Percentiles rank a stretch among this genome's conserved stretches.
These are phyloP conservation scores for Ciconia boyciana DNA, from an alignment of 2,113 vertebrate species.

Conservation along the genomic window DNA sequence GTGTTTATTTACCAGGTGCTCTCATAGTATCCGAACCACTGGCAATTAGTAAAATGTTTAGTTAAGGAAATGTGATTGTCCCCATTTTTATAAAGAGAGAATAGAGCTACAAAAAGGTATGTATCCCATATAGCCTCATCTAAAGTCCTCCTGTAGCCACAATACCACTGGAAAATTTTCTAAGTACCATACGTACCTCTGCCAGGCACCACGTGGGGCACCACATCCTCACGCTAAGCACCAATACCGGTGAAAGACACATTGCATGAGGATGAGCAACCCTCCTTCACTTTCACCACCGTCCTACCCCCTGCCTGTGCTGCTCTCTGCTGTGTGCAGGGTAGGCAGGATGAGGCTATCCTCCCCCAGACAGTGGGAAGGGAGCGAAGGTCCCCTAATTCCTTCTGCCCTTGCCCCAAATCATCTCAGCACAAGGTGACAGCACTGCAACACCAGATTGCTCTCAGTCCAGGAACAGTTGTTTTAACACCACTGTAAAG, in stretches of 20 bases:
- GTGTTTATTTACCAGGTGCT: not conserved
- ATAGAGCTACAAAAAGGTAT: not conserved
- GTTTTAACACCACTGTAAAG: not conserved
- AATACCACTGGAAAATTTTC: not conserved
- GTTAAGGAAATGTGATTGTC: not conserved
- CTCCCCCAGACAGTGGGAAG: not conserved
- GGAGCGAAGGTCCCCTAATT: not conserved
- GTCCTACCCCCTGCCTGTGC: not conserved
- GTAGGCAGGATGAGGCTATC: not conserved
- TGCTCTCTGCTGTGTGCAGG: not conserved
- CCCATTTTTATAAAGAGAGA: not conserved
- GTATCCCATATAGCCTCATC: not conserved
- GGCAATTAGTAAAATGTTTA: not conserved
- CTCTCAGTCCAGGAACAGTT: not conserved
- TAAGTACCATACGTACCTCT: not conserved
- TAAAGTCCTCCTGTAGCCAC: not conserved
- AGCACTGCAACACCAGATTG: not conserved
- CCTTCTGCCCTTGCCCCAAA: not conserved
- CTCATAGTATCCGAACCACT: not conserved
- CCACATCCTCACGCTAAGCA: not conserved
- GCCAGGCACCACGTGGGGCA: fast-evolving
- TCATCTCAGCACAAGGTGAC: not conserved
- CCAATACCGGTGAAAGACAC: not conserved
- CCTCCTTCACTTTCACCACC: not conserved
- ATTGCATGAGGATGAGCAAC: not conserved